phyloP scores from a whole-genome alignment of 1,140 invertebrate species.

The Ylistrum balloti region DNA sequence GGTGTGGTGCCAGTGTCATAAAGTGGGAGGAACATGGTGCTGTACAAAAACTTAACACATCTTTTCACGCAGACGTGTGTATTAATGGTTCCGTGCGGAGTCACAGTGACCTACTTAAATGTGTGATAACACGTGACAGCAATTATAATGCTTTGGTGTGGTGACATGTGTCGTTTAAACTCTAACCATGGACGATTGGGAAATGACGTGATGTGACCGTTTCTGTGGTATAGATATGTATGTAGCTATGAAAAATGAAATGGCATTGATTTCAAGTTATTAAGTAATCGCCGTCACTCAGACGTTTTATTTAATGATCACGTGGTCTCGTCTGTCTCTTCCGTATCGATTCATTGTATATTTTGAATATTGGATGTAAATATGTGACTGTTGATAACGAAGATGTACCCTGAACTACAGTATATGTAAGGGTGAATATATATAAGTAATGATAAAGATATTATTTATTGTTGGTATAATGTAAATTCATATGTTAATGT shows the following conservation, averaged over 20 bases:
- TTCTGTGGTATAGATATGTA: not conserved
- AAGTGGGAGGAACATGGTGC: not conserved
- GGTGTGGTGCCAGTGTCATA: not conserved
- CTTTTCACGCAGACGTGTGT: not conserved
- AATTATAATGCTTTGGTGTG: not conserved
- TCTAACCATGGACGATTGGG: not conserved
- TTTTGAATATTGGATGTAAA: slow-evolving; percentile 10
- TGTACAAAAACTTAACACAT: not conserved
- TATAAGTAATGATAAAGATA: not conserved
- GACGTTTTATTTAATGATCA: not conserved
- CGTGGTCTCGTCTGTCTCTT: not conserved
- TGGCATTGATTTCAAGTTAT: not conserved
- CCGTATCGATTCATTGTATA: not conserved
- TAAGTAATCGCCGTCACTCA: not conserved
- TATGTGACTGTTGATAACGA: not conserved
- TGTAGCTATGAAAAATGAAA: not conserved
- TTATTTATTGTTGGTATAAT: not conserved
- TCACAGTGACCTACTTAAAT: slow-evolving; percentile 7
- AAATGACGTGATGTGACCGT: not conserved
- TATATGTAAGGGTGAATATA: not conserved
- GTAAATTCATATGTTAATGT: not conserved
- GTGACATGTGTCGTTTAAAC: not conserved
- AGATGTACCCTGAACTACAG: not conserved
- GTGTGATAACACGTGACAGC: not conserved
- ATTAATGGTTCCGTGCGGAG: not conserved